These are phyloP conservation scores for Anguilla obscura DNA, from an alignment of 2,797 vertebrate species.

Conservation along the genomic window DNA sequence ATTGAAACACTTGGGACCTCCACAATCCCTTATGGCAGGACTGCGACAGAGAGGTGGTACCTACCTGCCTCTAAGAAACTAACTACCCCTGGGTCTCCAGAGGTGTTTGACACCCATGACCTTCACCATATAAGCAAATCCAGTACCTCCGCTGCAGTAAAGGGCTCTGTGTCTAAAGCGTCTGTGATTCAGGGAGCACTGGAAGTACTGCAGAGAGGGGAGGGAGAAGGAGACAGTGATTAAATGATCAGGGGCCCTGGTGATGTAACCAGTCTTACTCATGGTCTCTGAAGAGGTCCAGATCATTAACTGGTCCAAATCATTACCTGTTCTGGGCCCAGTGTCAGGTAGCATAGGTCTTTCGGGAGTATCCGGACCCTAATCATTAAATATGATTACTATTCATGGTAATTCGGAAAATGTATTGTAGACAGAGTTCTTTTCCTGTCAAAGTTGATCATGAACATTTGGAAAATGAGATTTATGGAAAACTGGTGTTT, in stretches of 20 bases:
- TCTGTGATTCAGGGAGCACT: not conserved
- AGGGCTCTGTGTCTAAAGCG: slow-evolving; percentile 11
- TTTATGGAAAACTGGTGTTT: not conserved
- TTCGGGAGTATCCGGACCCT: not conserved
- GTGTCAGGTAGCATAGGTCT: not conserved
- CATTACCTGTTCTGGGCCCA: not conserved
- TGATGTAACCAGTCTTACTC: not conserved
- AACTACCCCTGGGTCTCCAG: not conserved
- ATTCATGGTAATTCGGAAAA: not conserved
- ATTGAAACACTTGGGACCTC: slow-evolving; percentile 56
- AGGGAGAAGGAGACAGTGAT: not conserved
- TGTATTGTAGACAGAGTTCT: not conserved
- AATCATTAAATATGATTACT: not conserved
- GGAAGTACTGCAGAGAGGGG: not conserved
- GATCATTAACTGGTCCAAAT: not conserved
- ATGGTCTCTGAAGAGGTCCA: not conserved
- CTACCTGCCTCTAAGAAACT: not conserved
- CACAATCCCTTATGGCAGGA: slow-evolving; percentile 36
- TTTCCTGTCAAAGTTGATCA: too few relatives aligned
- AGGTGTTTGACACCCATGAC: not conserved
- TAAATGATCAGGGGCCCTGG: not conserved
- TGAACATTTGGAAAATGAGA: not conserved
- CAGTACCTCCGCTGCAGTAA: slow-evolving; percentile 25
- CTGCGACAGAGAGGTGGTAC: slow-evolving; percentile 25
- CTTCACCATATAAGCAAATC: not conserved